phyloP scores from a whole-genome alignment of 2,113 vertebrate species.

The Geothlypis trichas region DNA sequence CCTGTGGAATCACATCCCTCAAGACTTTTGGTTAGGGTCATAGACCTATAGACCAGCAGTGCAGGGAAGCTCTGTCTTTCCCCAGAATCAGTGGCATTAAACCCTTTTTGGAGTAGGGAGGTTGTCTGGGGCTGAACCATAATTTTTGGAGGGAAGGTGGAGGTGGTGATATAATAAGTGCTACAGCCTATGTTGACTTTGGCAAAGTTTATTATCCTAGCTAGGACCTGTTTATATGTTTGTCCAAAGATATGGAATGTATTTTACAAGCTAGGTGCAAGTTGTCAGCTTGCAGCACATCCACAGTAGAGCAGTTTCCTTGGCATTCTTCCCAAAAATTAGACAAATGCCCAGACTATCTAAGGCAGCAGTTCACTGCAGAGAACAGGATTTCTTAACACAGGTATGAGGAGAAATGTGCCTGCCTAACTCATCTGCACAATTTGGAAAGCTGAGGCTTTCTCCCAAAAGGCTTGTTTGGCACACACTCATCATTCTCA shows the following conservation, averaged over 20 bases:
- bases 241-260: not conserved
- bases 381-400: not conserved
- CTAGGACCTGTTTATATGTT: constrained; percentile 35
- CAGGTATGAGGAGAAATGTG: not conserved
- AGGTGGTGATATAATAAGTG: not conserved
- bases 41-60: not conserved
- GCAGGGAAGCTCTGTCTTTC: not conserved
- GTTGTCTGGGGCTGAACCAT: not conserved
- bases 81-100: not conserved
- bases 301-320: not conserved
- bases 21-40: not conserved
- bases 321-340: not conserved
- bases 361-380: not conserved
- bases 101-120: not conserved
- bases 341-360: not conserved
- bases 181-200: constrained; percentile 1
- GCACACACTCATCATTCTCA: rapidly evolving
- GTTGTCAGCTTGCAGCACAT: not conserved
- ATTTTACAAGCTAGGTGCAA: not conserved
- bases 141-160: not conserved
- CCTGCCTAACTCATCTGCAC: not conserved
- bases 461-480: not conserved
- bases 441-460: not conserved
- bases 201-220: not conserved
- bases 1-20: not conserved